Base-by-base conservation (phyloP, 1,140 invertebrate species). In the Ridgeia piscesae region DNA sequence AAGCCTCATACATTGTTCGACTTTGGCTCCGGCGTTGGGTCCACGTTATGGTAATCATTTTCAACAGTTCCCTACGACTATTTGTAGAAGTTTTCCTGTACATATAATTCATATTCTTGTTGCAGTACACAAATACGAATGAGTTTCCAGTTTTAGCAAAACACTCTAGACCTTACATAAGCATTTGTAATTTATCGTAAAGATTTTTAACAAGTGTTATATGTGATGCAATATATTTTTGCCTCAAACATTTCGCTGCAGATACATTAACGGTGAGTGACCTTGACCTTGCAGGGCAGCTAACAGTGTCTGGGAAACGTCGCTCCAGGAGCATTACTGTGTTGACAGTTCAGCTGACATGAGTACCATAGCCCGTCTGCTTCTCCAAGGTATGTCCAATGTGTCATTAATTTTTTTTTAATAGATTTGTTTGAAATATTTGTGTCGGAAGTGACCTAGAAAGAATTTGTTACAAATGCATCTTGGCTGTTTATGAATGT, bases 1-100 rank as follows among this genome's bases (percentile, higher is more conserved):
- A 95, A 96, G 89, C 98, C 98, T 0, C 96, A 96, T 93, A 97
- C 97, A 92, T 96, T 98, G 92, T 98, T 98, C 95, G 98, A 99
- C 96, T 99, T 98, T 96, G 98, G 98, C 9, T 98, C 98, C 90
- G 98, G 98, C 31, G 95, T 98, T 89, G 98, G 98, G 2, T 98
- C 98, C 42, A 97, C 97, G 0, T 97, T 97, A 77, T 99, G 98
- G 97, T 97, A 95, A 96, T 95, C 95, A 93, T 88, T 34, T 33
- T 90, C 9, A 58, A 1, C 35, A 91, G 34, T 92, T 50, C 17
- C 50, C 58, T 77, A 27, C 58, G 27, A 31, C 42, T 77, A 31
- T 77, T 31, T 27, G 58, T 77, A 77, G 58, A 77, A 31, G 2
- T 0, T 77, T 77, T 9, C 58, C 58, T 14, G 2, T 31, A 77